Evolutionary conservation across 2,888 invertebrate species (phyloP).

Genomic region (Drosophila meridiana): DNA sequence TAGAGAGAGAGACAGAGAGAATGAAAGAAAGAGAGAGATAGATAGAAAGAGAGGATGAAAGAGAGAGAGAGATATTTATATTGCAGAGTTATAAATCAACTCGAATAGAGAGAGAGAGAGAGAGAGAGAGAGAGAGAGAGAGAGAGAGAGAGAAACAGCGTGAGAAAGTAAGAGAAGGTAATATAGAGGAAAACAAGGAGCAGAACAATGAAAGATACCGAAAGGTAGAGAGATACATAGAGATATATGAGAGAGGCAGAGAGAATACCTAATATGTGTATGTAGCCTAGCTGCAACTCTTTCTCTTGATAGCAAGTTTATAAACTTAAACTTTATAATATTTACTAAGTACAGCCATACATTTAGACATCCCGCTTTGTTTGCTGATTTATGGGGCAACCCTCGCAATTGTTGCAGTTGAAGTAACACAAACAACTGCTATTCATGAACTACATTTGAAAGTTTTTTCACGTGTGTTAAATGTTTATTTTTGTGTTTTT

Average conservation of each 20-base stretch:
- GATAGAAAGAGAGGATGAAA: not conserved
- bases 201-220: not conserved
- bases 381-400: not conserved
- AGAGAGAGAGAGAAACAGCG: not conserved
- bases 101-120: not conserved
- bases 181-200: no score
- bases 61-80: not conserved
- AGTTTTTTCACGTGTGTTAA: conserved; percentile 13
- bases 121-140: not conserved
- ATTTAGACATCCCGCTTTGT: not conserved
- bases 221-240: not conserved
- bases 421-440: conserved; percentile 12
- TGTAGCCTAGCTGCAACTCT: not conserved
- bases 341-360: not conserved
- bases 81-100: no score
- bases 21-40: not conserved
- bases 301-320: not conserved
- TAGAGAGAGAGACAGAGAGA: not conserved
- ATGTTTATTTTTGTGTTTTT: not conserved
- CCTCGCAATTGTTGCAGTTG: conserved; percentile 9
- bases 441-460: conserved; percentile 19
- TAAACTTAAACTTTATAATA: not conserved
- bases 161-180: not conserved
- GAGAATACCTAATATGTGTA: no score
- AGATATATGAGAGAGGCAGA: not conserved